Conservation (phyloP, 2,113 vertebrate genomes). For the Chaenogobius annularis region DNA sequence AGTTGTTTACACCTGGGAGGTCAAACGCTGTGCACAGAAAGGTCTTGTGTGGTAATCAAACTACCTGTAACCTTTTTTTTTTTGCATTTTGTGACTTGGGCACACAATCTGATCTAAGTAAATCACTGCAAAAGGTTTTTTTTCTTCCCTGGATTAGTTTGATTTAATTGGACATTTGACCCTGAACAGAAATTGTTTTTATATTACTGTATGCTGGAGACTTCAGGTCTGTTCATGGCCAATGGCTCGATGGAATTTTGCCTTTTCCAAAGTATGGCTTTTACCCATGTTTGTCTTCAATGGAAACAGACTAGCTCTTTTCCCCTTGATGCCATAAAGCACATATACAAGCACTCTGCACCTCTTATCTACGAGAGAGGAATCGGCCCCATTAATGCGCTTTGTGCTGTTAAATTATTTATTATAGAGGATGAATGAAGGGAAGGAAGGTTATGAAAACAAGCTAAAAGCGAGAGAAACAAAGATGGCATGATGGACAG, state of each 20-base stretch:
- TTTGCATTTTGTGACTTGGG: too few relatives aligned
- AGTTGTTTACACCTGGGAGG: too few relatives aligned
- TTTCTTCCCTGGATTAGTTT: too few relatives aligned
- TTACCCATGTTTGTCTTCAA: conserved; percentile 42
- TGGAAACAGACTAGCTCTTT: conserved; percentile 45
- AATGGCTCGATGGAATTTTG: neutral
- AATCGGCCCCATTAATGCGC: conserved; percentile 68
- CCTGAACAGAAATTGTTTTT: too few relatives aligned
- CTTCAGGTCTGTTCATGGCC: neutral
- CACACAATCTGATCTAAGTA: too few relatives aligned
- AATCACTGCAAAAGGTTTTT: too few relatives aligned
- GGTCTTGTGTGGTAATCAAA: too few relatives aligned
- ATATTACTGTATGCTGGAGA: too few relatives aligned
- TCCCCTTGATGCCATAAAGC: conserved; percentile 47
- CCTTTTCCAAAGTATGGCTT: neutral
- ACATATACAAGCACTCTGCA: conserved; percentile 70
- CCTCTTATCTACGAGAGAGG: conserved; percentile 50
- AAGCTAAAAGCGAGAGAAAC: conserved; percentile 17
- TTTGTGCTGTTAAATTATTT: conserved; percentile 74
- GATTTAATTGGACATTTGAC: too few relatives aligned
- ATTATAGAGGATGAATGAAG: conserved; percentile 68
- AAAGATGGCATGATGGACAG: neutral
- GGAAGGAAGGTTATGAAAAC: conserved; percentile 66
- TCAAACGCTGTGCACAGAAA: too few relatives aligned
- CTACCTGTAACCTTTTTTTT: too few relatives aligned